A percentile compares a stretch with the other conserved stretches of the same genome.
Conservation (phyloP, 1,140 invertebrate species). For the Saccostrea cuccullata region DNA sequence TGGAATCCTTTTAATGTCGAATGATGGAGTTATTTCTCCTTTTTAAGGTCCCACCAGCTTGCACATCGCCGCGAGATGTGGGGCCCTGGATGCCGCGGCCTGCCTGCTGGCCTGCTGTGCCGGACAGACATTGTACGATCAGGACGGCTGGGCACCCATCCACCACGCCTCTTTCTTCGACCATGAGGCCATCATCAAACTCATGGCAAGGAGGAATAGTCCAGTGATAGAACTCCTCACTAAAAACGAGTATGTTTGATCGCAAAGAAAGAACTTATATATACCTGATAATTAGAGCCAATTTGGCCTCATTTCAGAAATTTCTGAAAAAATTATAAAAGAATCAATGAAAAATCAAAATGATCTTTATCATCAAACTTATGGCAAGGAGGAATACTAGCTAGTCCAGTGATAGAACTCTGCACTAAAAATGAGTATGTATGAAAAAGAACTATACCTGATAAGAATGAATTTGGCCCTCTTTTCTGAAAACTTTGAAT, state of each 20-base stretch:
- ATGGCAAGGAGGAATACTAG: too few relatives aligned
- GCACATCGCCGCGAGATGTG: conserved; percentile 77
- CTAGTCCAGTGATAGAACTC: too few relatives aligned
- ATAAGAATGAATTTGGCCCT: too few relatives aligned
- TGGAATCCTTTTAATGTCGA: not conserved
- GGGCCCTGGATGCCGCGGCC: conserved; percentile 73
- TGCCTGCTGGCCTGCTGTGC: conserved; percentile 77
- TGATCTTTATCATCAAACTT: too few relatives aligned
- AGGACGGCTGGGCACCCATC: conserved; percentile 78
- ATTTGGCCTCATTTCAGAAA: too few relatives aligned
- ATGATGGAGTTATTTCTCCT: not conserved
- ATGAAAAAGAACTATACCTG: too few relatives aligned
- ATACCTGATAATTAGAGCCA: too few relatives aligned
- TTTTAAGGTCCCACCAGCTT: conserved; percentile 75
- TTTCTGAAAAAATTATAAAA: too few relatives aligned
- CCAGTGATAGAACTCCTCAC: conserved; percentile 75
- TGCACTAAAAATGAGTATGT: too few relatives aligned
- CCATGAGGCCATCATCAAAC: conserved; percentile 72
- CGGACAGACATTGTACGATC: conserved; percentile 73
- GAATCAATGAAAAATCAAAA: too few relatives aligned
- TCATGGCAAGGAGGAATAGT: conserved; percentile 73
- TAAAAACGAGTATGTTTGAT: conserved; percentile 73
- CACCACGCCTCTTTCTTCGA: conserved; percentile 78
- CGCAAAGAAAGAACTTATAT: too few relatives aligned
- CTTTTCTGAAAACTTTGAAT: too few relatives aligned